Percentiles rank a stretch among this genome's conserved stretches.
These are phyloP conservation scores for Adelphocoris suturalis DNA, from an alignment of 2,888 invertebrate genomes.

Conservation along the genomic window DNA sequence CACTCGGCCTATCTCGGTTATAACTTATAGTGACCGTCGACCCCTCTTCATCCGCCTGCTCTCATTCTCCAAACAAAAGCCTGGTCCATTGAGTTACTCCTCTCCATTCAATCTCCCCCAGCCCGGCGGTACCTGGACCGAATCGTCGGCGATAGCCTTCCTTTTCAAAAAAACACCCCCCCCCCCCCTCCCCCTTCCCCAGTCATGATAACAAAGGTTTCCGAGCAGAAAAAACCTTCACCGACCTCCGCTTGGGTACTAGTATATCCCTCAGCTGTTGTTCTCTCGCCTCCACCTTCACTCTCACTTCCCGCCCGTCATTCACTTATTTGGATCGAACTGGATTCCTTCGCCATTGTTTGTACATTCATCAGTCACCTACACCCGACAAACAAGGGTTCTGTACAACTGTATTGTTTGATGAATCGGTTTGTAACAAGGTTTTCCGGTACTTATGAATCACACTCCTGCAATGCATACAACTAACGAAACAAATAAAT, in stretches of 20 bases:
- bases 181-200: too few relatives aligned
- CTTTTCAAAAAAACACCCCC: background rate
- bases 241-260: background rate
- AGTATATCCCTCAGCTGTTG: slow-evolving; percentile 25
- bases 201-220: slow-evolving; percentile 21
- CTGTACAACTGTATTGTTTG: too few relatives aligned
- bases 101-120: slow-evolving; percentile 25
- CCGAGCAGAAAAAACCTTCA: background rate
- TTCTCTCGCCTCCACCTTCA: background rate
- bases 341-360: background rate
- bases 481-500: too few relatives aligned
- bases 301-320: background rate
- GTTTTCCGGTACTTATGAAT: too few relatives aligned
- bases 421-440: too few relatives aligned
- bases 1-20: background rate
- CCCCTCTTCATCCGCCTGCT: background rate
- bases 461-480: too few relatives aligned
- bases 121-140: slow-evolving; percentile 8
- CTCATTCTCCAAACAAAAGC: slow-evolving; percentile 6
- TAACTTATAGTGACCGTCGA: background rate
- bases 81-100: slow-evolving; percentile 14
- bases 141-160: slow-evolving; percentile 1
- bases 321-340: background rate
- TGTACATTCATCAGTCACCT: background rate
- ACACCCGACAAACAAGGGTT: background rate